Percentiles rank a stretch among this genome's conserved stretches.
These are phyloP conservation scores for Enchytraeus crypticus DNA, from an alignment of 2,888 invertebrate species.

Conservation along the genomic window DNA sequence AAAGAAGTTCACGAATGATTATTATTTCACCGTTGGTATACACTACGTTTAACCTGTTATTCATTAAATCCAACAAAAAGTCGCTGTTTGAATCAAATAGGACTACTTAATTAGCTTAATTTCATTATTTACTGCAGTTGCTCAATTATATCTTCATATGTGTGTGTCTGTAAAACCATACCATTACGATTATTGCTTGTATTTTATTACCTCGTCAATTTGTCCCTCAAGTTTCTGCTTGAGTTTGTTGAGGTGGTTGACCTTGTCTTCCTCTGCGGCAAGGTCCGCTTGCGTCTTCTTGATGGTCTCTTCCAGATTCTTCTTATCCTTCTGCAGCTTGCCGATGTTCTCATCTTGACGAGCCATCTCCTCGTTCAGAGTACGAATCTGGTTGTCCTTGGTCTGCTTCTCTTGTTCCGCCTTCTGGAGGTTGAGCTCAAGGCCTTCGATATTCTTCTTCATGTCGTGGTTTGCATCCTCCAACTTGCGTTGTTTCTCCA, in stretches of 20 bases:
- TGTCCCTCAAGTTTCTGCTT: constrained; percentile 98
- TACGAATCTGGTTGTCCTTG: constrained; percentile 88
- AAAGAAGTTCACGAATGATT: too few relatives aligned
- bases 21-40: too few relatives aligned
- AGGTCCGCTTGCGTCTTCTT: constrained; percentile 50
- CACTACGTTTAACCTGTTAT: too few relatives aligned
- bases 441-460: constrained; percentile 95
- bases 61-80: too few relatives aligned
- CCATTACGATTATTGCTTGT: too few relatives aligned
- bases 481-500: constrained; percentile 91
- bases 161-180: too few relatives aligned
- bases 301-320: constrained; percentile 74
- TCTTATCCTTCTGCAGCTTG: constrained; percentile 98
- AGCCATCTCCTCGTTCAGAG: constrained; percentile 85
- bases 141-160: too few relatives aligned
- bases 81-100: too few relatives aligned
- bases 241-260: constrained; percentile 98
- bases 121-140: too few relatives aligned
- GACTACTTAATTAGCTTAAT: too few relatives aligned
- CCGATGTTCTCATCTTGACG: constrained; percentile 97
- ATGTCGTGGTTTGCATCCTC: constrained; percentile 86
- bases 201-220: constrained; percentile 65
- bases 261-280: constrained; percentile 93
- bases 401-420: constrained; percentile 91
- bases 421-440: constrained; percentile 87